Conservation (phyloP, 2,797 vertebrate genomes). For the Sus cebifrons region DNA sequence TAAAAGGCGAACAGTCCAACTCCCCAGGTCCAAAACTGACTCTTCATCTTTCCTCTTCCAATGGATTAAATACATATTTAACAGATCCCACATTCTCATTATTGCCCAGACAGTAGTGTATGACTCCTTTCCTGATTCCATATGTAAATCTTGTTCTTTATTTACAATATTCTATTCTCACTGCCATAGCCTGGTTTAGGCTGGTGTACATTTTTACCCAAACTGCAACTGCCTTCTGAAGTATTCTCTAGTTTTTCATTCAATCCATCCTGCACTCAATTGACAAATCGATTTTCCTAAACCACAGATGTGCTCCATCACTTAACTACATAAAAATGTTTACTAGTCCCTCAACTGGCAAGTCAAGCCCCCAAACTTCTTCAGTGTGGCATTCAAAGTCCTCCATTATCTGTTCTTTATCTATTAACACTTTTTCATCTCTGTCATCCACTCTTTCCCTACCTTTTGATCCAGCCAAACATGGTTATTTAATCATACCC, state of each 20-base stretch:
- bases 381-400: background rate
- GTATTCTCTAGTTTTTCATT: conserved; percentile 57
- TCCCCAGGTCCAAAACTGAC: background rate
- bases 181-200: background rate
- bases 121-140: conserved; percentile 1
- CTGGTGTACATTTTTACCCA: background rate
- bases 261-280: background rate
- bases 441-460: conserved; percentile 30
- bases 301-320: background rate
- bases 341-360: background rate
- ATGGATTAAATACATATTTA: background rate
- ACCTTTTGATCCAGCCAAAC: conserved; percentile 40
- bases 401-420: background rate
- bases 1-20: conserved; percentile 16
- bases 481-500: background rate
- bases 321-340: conserved; percentile 45
- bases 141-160: background rate
- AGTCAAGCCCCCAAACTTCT: conserved; percentile 17
- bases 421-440: conserved; percentile 26
- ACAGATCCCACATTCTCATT: background rate
- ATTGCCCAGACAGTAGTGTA: background rate
- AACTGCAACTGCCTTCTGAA: conserved; percentile 37
- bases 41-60: background rate
- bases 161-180: conserved; percentile 17
- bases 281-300: conserved; percentile 44